Percentiles rank a stretch among this genome's conserved stretches.
Conservation (phyloP, 2,888 invertebrate genomes). For the Carcina quercana region DNA sequence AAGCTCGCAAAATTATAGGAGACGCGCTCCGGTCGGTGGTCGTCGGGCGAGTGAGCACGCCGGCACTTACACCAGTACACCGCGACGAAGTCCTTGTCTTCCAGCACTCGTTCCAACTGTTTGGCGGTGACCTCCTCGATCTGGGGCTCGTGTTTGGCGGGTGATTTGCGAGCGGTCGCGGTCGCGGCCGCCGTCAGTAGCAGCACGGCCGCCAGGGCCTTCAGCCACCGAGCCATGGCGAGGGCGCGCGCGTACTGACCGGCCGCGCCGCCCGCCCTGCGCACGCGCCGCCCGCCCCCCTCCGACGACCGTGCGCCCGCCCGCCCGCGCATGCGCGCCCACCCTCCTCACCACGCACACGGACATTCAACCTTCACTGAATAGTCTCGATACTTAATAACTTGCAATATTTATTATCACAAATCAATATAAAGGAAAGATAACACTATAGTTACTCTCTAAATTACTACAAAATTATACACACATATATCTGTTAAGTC, state of each 20-base stretch:
- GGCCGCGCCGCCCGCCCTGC: conserved; percentile 34
- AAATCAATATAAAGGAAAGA: no score
- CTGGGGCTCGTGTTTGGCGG: conserved; percentile 78
- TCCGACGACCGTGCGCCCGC: conserved; percentile 30
- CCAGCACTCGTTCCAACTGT: conserved; percentile 91
- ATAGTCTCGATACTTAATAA: no score
- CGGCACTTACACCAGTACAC: conserved; percentile 96
- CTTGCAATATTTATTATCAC: no score
- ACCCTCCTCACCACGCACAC: conserved; percentile 12
- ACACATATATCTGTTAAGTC: no score
- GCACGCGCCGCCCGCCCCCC: conserved; percentile 23
- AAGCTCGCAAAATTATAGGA: conserved; percentile 38
- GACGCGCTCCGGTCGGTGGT: conserved; percentile 37
- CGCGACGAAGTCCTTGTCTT: conserved; percentile 95
- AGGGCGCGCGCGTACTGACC: conserved; percentile 68
- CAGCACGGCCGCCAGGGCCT: conserved; percentile 65
- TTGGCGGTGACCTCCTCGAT: conserved; percentile 96
- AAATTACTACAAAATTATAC: no score
- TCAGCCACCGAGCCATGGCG: conserved; percentile 71
- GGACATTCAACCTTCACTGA: no score
- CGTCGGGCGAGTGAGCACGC: conserved; percentile 24
- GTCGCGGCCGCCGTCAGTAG: conserved; percentile 70
- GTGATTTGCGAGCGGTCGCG: conserved; percentile 63
- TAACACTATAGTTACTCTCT: no score
- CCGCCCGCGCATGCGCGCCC: conserved; percentile 13